Evolutionary conservation across 2,888 invertebrate species (phyloP).

Genomic region (Nasonovia ribisnigri): DNA sequence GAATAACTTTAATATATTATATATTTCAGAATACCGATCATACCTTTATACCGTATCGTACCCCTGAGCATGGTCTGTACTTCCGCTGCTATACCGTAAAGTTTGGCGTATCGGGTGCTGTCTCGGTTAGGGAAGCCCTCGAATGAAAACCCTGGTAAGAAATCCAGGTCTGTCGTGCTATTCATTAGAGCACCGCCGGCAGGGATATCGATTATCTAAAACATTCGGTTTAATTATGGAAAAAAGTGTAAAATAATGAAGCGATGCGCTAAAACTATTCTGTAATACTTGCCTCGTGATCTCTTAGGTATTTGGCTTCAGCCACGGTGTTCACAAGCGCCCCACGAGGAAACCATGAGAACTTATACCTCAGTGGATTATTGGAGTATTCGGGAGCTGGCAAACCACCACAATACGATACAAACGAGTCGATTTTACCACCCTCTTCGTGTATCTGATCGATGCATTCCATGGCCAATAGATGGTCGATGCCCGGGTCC

Average conservation of each 20-base stretch:
- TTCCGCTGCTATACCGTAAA: slow-evolving; percentile 88
- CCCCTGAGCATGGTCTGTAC: slow-evolving; percentile 92
- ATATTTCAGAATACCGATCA: slow-evolving; percentile 6
- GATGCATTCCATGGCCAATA: slow-evolving; percentile 96
- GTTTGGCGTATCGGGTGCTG: slow-evolving; percentile 87
- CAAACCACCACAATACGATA: slow-evolving; percentile 96
- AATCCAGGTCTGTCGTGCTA: slow-evolving; percentile 82
- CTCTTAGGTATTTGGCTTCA: slow-evolving; percentile 87
- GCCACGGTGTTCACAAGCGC: slow-evolving; percentile 91
- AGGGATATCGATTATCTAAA: slow-evolving; percentile 85
- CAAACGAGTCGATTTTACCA: slow-evolving; percentile 93
- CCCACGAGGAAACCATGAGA: slow-evolving; percentile 97
- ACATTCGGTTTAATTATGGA: not conserved
- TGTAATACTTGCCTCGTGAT: slow-evolving; percentile 77
- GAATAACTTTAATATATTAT: not conserved
- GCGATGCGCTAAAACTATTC: not conserved
- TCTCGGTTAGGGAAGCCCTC: slow-evolving; percentile 98
- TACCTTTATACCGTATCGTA: slow-evolving; percentile 88
- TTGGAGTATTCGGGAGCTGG: slow-evolving; percentile 97
- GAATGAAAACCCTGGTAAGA: slow-evolving; percentile 95
- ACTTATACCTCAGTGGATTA: slow-evolving; percentile 90
- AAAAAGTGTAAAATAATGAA: slow-evolving; percentile 22
- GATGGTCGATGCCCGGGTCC: slow-evolving; percentile 98
- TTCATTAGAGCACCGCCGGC: slow-evolving; percentile 92
- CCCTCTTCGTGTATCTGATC: slow-evolving; percentile 91